Base-by-base conservation (phyloP, 2,797 vertebrate species). In the Harpagifer antarcticus region DNA sequence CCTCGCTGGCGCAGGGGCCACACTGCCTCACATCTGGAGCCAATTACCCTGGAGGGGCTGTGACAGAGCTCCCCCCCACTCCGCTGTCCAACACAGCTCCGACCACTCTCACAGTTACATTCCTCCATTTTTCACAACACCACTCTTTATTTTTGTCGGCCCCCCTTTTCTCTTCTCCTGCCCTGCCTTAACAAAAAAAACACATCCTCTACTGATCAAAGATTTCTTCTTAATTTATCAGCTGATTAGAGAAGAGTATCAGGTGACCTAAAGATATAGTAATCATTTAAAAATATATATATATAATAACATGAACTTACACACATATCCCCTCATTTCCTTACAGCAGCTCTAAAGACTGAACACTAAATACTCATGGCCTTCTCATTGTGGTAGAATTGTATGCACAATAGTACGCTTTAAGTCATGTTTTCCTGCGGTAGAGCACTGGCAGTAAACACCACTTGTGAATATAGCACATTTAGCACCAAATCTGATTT, bases 11-110 rank as follows among this genome's bases (percentile, higher is more conserved):
- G 95, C 93, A 94, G 93, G 93, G 95, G 94, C 88, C 92, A 92
- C 47, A 74, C 92, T 91, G 91, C 92, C 82, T 82, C 92, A 95
- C 97, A 98, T 98, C 96, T 98, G 97, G 96, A 97, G 95, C 92
- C 89, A 94, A 96, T 98, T 97, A 98, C 90, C 84, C 90, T 94
- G 94, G 89, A 96, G 95, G 95, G 96, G 94, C 95, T 95, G 95
- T 95, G 96, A 96, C 95, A 97, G 93, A 96, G 91, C 89, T 93
- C 56, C 57, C 65, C 33, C 6, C 65, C 33, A 55, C 72, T 74
- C 40, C 37, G 50, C 82, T 86, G 85, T 89, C 90, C 87, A 82
- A 80, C 55, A 48, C 84, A 67, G 79, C 78, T 86, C 62, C 27
- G 66, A 84, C 64, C 79, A 73, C 73, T 88, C 87, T 88, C 67